phyloP scores from a whole-genome alignment of 2,888 invertebrate species.

The Candidula unifasciata region DNA sequence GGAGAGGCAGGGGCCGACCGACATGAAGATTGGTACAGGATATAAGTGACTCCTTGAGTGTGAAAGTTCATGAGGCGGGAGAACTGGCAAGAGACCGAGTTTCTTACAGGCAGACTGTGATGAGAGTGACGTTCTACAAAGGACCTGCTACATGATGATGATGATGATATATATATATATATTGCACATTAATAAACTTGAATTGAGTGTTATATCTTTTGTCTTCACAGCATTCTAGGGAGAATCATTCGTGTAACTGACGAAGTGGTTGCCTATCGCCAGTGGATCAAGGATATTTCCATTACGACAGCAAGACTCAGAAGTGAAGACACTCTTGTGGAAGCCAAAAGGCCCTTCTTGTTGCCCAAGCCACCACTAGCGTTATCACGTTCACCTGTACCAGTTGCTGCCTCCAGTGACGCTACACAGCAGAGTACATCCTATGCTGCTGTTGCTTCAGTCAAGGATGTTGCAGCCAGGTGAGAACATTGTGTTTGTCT shows the following conservation, averaged over 20 bases:
- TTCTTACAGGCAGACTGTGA: too few relatives aligned
- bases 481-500: neutral
- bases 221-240: constrained; percentile 85
- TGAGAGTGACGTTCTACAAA: too few relatives aligned
- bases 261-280: constrained; percentile 88
- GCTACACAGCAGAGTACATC: neutral
- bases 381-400: constrained; percentile 8
- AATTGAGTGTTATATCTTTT: neutral
- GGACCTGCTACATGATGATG: too few relatives aligned
- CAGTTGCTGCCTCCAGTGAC: neutral
- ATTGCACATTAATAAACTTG: neutral
- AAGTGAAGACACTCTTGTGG: neutral
- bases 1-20: too few relatives aligned
- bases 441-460: constrained; percentile 49
- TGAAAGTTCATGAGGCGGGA: too few relatives aligned
- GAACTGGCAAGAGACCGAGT: too few relatives aligned
- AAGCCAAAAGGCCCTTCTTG: neutral
- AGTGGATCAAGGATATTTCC: constrained; percentile 83
- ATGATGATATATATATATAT: too few relatives aligned
- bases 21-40: too few relatives aligned
- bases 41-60: too few relatives aligned
- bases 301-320: constrained; percentile 59
- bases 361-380: neutral
- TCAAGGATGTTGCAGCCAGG: constrained; percentile 38
- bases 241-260: constrained; percentile 95